Percentiles rank a stretch among this genome's conserved stretches.
phyloP scores from a whole-genome alignment of 2,888 invertebrate species.

The Encarsia formosa region DNA sequence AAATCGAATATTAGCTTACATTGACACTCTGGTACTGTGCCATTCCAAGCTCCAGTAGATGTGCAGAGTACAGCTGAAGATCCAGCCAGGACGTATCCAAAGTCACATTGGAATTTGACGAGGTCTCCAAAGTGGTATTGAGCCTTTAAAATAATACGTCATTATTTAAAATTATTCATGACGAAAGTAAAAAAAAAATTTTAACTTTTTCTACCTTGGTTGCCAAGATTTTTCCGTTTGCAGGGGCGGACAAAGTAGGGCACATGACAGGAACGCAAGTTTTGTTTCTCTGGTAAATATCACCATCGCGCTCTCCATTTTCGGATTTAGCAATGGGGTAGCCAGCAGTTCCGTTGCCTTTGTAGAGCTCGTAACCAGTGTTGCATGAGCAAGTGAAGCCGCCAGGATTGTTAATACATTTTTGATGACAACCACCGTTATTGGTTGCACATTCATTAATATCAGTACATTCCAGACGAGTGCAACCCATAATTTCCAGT shows the following conservation, averaged over 20 bases:
- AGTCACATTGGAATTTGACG: constrained; percentile 88
- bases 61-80: constrained; percentile 81
- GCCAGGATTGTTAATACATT: constrained; percentile 86
- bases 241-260: constrained; percentile 69
- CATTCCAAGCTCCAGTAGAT: constrained; percentile 90
- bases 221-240: constrained; percentile 79
- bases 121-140: constrained; percentile 86
- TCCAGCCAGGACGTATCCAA: constrained; percentile 90
- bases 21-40: constrained; percentile 87
- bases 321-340: constrained; percentile 76
- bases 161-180: not conserved
- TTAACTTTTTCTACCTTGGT: constrained; percentile 57
- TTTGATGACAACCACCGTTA: constrained; percentile 91
- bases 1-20: constrained; percentile 60
- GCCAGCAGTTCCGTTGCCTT: constrained; percentile 84
- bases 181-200: constrained; percentile 4
- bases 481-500: constrained; percentile 89
- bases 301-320: constrained; percentile 83
- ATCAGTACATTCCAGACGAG: constrained; percentile 82
- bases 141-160: constrained; percentile 45
- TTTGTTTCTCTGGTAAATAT: constrained; percentile 85
- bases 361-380: constrained; percentile 86
- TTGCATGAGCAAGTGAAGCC: constrained; percentile 85
- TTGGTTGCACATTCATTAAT: constrained; percentile 81
- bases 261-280: constrained; percentile 94